Base-by-base conservation (phyloP, 1,140 invertebrate genomes). In the Globodera ellingtonae region DNA sequence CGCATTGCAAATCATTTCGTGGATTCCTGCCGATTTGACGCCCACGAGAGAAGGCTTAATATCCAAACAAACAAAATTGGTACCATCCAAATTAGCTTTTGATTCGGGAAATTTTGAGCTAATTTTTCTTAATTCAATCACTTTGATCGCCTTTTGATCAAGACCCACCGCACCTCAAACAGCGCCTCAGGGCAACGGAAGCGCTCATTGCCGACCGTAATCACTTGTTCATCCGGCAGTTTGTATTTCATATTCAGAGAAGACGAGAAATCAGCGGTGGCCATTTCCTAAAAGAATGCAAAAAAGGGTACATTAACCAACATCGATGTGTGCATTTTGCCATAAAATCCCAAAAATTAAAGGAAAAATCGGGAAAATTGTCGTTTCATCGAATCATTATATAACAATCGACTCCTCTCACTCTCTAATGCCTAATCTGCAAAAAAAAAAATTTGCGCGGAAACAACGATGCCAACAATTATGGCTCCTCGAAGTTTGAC, bases 161-260 rank as follows among this genome's bases (percentile, higher is more conserved):
- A 24, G 35, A 35, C 35, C 35, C 35, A 35, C 35, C 35, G 35
- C 35, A 35, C 35, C 35, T 35, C 2, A 3, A 35, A 35, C 35
- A 98, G 92, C 84, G 95, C 95, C 90, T 97, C 95, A 56, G 95
- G 95, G 91, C 95, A 98, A 92, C 96, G 94, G 95, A 98, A 97
- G 90, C 96, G 92, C 91, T 97, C 95, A 91, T 96, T 97, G 85
- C 95, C 95, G 89, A 96, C 96, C 91, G 95, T 97, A 92, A 97
- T 97, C 86, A 98, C 95, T 91, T 95, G 95, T 88, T 94, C 96
- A 90, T 96, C 95, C 87, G 94, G 95, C 89, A 96, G 92, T 91
- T 97, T 95, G 90, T 97, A 97, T 82, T 93, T 94, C 92, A 96
- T 96, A 90, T 96, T 95, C 83, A 97, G 91, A 79, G 95, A 95